phyloP scores from a whole-genome alignment of 2,113 vertebrate genomes.

The Daphoenositta chrysoptera region DNA sequence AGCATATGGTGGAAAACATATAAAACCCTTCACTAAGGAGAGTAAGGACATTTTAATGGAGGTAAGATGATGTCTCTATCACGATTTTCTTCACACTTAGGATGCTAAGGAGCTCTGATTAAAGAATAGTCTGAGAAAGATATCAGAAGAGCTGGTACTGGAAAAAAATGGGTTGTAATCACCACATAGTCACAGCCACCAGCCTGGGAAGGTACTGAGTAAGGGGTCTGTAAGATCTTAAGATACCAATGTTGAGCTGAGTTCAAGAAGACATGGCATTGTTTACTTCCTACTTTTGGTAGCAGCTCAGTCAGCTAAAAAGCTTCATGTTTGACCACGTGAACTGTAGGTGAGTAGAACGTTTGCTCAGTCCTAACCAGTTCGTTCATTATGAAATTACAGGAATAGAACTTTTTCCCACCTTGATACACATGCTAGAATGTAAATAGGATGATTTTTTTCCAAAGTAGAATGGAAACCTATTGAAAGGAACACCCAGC shows the following conservation, averaged over 20 bases:
- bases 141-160: neutral
- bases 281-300: neutral
- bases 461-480: neutral
- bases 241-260: neutral
- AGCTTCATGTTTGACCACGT: neutral
- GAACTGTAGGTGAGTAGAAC: neutral
- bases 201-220: neutral
- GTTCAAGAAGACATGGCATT: neutral
- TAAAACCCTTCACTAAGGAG: neutral
- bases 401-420: neutral
- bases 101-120: neutral
- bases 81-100: neutral
- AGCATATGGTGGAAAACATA: neutral
- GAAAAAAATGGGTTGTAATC: neutral
- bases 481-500: neutral
- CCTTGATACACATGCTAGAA: neutral
- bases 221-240: neutral
- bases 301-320: neutral
- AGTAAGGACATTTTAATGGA: neutral
- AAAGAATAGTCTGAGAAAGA: neutral
- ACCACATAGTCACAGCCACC: neutral
- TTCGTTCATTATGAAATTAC: neutral
- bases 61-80: neutral
- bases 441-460: neutral
- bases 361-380: neutral